A percentile compares a stretch with the other conserved stretches of the same genome.
phyloP scores from a whole-genome alignment of 2,797 vertebrate genomes.

The Tokudaia muenninki region DNA sequence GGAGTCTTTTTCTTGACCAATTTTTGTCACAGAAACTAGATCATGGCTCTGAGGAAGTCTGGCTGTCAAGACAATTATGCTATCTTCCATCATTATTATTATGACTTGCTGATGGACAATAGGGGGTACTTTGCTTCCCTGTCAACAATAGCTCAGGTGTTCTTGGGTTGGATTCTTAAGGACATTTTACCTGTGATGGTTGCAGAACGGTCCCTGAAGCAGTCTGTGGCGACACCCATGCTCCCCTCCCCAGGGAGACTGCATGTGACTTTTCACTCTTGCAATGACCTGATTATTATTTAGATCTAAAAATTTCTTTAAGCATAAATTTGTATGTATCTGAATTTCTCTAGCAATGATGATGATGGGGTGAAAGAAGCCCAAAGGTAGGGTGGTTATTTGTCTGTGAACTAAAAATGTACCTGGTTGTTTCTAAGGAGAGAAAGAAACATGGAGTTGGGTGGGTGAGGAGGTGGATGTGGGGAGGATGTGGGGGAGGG shows the following conservation, averaged over 20 bases:
- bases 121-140: not conserved
- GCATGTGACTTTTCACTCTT: slow-evolving; percentile 21
- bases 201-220: not conserved
- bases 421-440: not conserved
- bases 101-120: not conserved
- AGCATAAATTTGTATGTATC: not conserved
- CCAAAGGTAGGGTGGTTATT: not conserved
- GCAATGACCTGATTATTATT: not conserved
- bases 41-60: not conserved
- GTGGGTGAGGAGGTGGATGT: not conserved
- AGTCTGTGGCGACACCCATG: not conserved
- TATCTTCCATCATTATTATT: not conserved
- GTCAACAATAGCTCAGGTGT: not conserved
- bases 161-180: not conserved
- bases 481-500: not conserved
- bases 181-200: not conserved
- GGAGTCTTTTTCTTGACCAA: not conserved
- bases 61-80: not conserved
- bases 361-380: not conserved
- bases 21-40: slow-evolving; percentile 18
- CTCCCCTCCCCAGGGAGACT: not conserved
- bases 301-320: not conserved
- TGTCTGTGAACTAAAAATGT: not conserved
- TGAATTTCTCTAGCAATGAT: slow-evolving; percentile 2
- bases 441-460: not conserved